Evolutionary conservation across 1,140 invertebrate genomes (phyloP).

Genomic region (Plodia interpunctella): DNA sequence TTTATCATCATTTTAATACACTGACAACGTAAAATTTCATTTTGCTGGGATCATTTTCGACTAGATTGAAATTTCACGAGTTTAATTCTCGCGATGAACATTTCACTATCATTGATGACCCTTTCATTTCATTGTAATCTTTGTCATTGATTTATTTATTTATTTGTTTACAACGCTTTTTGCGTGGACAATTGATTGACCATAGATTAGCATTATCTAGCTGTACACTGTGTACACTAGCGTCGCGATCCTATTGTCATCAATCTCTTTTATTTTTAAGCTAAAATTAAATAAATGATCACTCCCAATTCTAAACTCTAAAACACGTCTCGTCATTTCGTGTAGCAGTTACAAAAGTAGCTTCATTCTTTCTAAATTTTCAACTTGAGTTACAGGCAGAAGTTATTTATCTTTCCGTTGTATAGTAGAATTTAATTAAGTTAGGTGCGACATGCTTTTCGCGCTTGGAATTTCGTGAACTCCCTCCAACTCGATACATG

Average conservation of each 20-base stretch:
- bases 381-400: slow-evolving; percentile 33
- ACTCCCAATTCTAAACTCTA: neutral
- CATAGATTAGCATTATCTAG: no score
- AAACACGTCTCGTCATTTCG: no score
- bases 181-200: no score
- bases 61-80: neutral
- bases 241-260: no score
- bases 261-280: no score
- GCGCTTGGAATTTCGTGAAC: slow-evolving; percentile 49
- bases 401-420: slow-evolving; percentile 59
- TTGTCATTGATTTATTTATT: no score
- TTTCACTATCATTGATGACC: neutral
- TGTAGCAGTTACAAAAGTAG: slow-evolving; percentile 37
- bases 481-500: slow-evolving; percentile 38
- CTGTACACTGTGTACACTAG: no score
- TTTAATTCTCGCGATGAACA: neutral
- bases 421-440: slow-evolving; percentile 72
- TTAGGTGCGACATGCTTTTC: slow-evolving; percentile 54
- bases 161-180: no score
- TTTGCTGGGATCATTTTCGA: neutral
- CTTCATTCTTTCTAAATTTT: slow-evolving; percentile 57
- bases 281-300: no score
- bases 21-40: neutral
- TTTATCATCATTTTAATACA: neutral
- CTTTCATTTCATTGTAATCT: neutral